Evolutionary conservation across 2,797 vertebrate genomes (phyloP).

Genomic region (Cirrhinus mrigala): DNA sequence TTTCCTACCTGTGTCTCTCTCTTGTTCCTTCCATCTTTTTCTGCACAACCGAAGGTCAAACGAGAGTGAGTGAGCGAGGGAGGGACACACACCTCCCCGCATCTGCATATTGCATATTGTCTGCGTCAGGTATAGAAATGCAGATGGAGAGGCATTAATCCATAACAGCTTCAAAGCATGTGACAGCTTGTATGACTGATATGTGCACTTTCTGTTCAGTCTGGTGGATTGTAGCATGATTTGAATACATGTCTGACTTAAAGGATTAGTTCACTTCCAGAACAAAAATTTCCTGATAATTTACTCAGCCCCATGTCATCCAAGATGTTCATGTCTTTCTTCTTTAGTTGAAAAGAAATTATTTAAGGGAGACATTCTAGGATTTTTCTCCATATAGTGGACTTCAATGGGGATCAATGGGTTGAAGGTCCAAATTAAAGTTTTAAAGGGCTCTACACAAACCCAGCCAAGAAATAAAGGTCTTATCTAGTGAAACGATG

Average conservation of each 20-base stretch:
- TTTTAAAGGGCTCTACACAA: too few species aligned
- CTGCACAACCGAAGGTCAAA: slow-evolving; percentile 59
- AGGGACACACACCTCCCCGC: slow-evolving; percentile 9
- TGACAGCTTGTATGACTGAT: slow-evolving; percentile 9
- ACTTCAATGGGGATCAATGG: too few species aligned
- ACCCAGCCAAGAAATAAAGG: too few species aligned
- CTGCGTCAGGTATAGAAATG: slow-evolving; percentile 24
- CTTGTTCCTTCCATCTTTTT: slow-evolving; percentile 36
- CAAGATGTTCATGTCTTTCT: too few species aligned
- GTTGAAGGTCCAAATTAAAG: too few species aligned
- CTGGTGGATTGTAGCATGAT: neutral
- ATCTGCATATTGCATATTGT: slow-evolving; percentile 60
- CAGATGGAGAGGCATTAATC: slow-evolving; percentile 11
- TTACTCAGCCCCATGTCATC: too few species aligned
- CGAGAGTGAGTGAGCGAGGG: slow-evolving; percentile 52
- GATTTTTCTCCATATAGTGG: too few species aligned
- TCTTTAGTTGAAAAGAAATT: too few species aligned
- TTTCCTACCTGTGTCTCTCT: slow-evolving; percentile 19
- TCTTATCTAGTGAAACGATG: too few species aligned
- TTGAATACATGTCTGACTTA: neutral
- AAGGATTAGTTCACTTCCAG: too few species aligned
- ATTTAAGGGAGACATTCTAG: too few species aligned
- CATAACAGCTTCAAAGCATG: neutral
- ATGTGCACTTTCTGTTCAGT: neutral
- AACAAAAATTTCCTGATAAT: too few species aligned